Percentiles rank a stretch among this genome's conserved stretches.
These are phyloP conservation scores for Nesometra sesokonis DNA, from an alignment of 35 echinoderm and acorn worm genomes.

Conservation along the genomic window DNA sequence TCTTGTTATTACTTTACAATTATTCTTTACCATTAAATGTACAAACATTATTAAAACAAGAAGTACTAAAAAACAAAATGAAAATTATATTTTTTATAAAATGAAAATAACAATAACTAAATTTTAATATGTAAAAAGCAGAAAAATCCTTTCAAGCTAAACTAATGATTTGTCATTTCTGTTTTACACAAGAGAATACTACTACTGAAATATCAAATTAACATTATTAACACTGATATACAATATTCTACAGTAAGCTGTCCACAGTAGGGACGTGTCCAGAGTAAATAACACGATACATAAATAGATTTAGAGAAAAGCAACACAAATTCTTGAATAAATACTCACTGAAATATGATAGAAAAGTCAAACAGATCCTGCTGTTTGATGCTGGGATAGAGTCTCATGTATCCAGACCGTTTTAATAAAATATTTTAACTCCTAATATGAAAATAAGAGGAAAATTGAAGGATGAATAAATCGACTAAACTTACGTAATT, in stretches of 20 bases:
- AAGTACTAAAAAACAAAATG: no score
- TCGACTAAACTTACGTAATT: not conserved
- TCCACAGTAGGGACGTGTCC: not conserved
- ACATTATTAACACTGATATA: no score
- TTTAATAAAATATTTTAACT: not conserved
- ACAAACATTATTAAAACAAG: no score
- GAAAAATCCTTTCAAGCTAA: no score
- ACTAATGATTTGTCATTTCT: no score
- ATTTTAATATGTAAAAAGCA: no score
- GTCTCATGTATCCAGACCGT: not conserved
- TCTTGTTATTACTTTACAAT: no score
- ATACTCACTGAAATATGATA: not conserved
- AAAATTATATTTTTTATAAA: no score
- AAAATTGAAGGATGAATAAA: not conserved
- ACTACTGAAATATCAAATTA: no score
- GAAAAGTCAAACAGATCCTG: not conserved
- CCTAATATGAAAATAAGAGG: not conserved
- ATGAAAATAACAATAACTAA: no score
- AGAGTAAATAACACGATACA: not conserved
- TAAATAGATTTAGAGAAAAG: not conserved
- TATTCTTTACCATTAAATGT: no score
- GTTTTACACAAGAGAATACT: no score
- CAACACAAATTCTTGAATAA: not conserved
- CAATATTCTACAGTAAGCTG: not conserved
- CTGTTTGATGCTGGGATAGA: not conserved